Evolutionary conservation across 2,113 vertebrate genomes (phyloP), one percentile per base, ranked within the genome.

Genomic region (Scolopax mira): DNA sequence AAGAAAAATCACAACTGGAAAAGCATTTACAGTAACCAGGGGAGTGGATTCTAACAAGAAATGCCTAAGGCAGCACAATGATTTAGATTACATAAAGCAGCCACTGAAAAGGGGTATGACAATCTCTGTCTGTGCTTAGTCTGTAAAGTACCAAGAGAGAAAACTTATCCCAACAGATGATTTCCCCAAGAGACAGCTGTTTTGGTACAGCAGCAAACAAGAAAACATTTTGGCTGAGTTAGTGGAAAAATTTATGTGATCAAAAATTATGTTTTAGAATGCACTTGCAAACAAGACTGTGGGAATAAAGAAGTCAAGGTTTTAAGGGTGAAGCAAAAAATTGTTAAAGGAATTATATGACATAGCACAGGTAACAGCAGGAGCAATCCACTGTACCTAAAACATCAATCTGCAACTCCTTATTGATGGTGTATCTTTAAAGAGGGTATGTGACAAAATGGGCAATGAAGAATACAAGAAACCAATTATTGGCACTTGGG

Each of bases 351-450:
- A 70, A 75, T 62, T 42, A 21, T 18, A 24, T 8, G 17, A 44
- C 9, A 44, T 12, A 57, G 69, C 62, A 70, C 15, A 57, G 31
- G 55, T 13, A 75, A 70, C 5, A 64, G 27, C 16, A 70, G 41
- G 16, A 55, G 9, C 4, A 61, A 48, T 19, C 8, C 14, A 7
- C 18, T 49, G 15, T n/a, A 44, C 35, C 31, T 37, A 49, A 70
- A 75, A 55, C 33, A 49, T 44, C 28, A n/a, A 44, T 18, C 11
- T 41, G 11, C 41, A 74, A 13, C 21, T 37, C 35, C 18, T 71
- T 70, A 54, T 3, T 14, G n/a, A 46, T 49, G 25, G 22, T 0
- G 0, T 11, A 18, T 4, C 27, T 61, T 60, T 51, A 11, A 37
- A 70, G 77, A 42, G 7, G 4, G 25, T 30, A 44, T 0, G 0